Percentiles rank a stretch among this genome's conserved stretches.
Conservation (phyloP, 1,140 invertebrate genomes). For the Holotrichia oblita region DNA sequence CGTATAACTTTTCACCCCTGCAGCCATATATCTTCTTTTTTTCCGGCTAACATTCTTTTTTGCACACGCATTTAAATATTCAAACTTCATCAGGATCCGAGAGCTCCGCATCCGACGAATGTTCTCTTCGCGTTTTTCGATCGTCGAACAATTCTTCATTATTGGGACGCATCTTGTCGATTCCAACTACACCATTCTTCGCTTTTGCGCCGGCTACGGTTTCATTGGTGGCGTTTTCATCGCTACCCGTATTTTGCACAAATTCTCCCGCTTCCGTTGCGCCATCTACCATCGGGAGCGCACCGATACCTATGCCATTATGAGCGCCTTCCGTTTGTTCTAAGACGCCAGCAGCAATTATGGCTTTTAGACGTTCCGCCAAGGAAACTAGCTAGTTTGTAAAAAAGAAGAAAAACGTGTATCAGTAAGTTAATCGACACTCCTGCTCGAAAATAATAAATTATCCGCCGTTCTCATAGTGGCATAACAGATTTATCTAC, state of each 20-base stretch:
- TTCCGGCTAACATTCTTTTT: neutral
- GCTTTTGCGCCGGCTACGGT: neutral
- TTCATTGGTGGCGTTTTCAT: neutral
- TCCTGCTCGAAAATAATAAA: too few relatives aligned
- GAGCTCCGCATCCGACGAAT: neutral
- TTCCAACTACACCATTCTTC: neutral
- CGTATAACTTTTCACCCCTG: neutral
- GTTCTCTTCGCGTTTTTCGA: neutral
- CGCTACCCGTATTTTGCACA: neutral
- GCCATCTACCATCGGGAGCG: neutral
- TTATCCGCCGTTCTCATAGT: too few relatives aligned
- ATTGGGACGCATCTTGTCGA: neutral
- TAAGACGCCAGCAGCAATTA: neutral
- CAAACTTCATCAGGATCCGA: neutral
- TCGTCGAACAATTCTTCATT: constrained; percentile 1
- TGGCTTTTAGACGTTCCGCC: neutral
- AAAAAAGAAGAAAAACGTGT: neutral
- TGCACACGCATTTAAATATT: neutral
- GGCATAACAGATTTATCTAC: too few relatives aligned
- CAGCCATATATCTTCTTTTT: neutral
- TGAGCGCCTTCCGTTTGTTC: neutral
- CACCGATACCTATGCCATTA: neutral
- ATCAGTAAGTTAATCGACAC: neutral
- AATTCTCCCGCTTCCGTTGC: neutral
- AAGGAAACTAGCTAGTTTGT: neutral